Percentiles rank a stretch among this genome's conserved stretches.
These are phyloP conservation scores for Brenthis ino DNA, from an alignment of 2,888 invertebrate genomes.

Conservation along the genomic window DNA sequence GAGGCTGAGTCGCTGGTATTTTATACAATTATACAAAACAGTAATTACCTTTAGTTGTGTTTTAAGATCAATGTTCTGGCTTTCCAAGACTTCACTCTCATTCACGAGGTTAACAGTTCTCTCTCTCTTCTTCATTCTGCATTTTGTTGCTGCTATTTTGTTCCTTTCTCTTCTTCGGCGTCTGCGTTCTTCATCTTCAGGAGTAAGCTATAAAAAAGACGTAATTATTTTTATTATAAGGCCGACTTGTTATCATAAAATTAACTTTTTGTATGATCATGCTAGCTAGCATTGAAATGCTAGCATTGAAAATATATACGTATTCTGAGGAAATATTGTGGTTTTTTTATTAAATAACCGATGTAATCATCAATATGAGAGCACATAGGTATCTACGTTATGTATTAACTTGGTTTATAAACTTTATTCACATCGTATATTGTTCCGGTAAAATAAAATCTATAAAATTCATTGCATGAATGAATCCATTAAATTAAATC, in stretches of 20 bases:
- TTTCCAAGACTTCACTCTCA: slow-evolving; percentile 92
- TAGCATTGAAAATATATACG: no score
- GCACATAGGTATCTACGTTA: no score
- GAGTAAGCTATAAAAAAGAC: slow-evolving; percentile 85
- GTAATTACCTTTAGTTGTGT: slow-evolving; percentile 84
- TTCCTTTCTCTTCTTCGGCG: slow-evolving; percentile 93
- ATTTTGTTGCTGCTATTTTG: slow-evolving; percentile 97
- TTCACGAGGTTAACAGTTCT: slow-evolving; percentile 92
- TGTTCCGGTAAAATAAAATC: neutral
- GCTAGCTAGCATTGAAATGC: no score
- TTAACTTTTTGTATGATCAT: neutral
- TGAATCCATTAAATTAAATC: slow-evolving; percentile 24
- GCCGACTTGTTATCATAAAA: neutral
- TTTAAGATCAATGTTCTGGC: slow-evolving; percentile 92
- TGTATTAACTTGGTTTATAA: no score
- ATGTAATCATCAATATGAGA: no score
- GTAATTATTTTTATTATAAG: neutral
- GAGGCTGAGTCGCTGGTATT: no score
- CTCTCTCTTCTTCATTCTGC: slow-evolving; percentile 95
- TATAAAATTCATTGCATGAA: slow-evolving; percentile 6
- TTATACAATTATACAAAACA: neutral
- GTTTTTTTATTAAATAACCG: no score
- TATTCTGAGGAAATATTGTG: no score
- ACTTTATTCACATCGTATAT: neutral
- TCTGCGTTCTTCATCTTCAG: slow-evolving; percentile 95